Conservation (phyloP, 2,888 invertebrate species). For the Dynastes grantii region DNA sequence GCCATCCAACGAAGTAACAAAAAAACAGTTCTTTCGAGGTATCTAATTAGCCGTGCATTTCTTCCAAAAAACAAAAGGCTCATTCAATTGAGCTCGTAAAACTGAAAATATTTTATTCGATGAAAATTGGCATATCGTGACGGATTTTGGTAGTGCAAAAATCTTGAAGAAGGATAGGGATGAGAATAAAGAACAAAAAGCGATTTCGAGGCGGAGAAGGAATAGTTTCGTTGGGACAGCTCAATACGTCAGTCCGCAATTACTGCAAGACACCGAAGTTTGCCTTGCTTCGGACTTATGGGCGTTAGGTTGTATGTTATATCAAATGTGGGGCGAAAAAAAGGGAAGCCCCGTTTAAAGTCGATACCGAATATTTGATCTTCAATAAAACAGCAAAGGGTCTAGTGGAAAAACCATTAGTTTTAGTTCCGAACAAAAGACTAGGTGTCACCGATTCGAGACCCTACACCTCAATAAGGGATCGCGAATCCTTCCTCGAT, state of each 20-base stretch:
- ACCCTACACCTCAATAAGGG: conserved; percentile 86
- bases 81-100: conserved; percentile 71
- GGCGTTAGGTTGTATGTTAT: conserved; percentile 97
- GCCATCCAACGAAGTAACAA: too few relatives aligned
- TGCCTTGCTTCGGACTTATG: conserved; percentile 92
- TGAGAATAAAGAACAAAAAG: conserved; percentile 64
- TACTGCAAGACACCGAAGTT: conserved; percentile 83
- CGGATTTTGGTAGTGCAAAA: conserved; percentile 87
- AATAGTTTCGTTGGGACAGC: conserved; percentile 98
- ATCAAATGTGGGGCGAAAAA: conserved; percentile 91
- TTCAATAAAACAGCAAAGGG: conserved; percentile 91
- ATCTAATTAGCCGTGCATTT: too few relatives aligned
- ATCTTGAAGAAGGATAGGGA: conserved; percentile 57
- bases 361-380: conserved; percentile 94
- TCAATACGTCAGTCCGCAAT: conserved; percentile 98
- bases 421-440: conserved; percentile 84
- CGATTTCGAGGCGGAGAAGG: conserved; percentile 73
- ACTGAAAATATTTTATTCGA: conserved; percentile 98
- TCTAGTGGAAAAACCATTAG: conserved; percentile 89
- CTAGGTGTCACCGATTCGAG: conserved; percentile 86
- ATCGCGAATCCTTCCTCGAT: conserved; percentile 89
- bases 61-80: too few relatives aligned
- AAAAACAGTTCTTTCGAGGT: too few relatives aligned
- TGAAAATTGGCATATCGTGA: conserved; percentile 95
- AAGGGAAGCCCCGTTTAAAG: conserved; percentile 91